These are phyloP conservation scores for Zosterops hypoxanthus DNA, from an alignment of 2,113 vertebrate genomes.

Conservation along the genomic window DNA sequence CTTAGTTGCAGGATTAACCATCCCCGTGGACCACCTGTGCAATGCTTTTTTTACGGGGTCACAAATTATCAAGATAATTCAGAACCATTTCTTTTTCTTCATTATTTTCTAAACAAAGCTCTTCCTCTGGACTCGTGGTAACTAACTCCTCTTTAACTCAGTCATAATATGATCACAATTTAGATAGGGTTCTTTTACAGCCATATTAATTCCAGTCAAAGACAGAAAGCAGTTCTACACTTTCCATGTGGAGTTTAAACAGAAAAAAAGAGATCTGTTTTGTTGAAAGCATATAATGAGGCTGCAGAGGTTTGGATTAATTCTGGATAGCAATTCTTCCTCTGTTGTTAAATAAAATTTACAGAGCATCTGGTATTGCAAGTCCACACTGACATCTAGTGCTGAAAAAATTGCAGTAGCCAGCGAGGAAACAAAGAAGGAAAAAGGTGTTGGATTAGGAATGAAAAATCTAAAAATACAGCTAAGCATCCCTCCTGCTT, in stretches of 20 bases:
- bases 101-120: neutral
- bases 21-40: neutral
- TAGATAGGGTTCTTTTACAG: neutral
- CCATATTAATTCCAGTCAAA: neutral
- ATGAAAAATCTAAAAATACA: neutral
- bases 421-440: conserved; percentile 3
- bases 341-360: neutral
- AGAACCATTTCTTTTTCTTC: neutral
- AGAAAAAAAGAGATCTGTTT: neutral
- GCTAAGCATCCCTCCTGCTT: neutral
- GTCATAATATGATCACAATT: neutral
- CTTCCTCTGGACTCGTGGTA: neutral
- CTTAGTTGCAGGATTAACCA: neutral
- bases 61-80: neutral
- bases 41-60: neutral
- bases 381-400: conserved; percentile 80
- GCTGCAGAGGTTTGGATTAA: neutral
- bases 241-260: neutral
- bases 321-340: neutral
- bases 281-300: neutral
- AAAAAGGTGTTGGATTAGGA: neutral
- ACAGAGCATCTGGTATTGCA: neutral
- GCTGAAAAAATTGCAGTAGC: conserved; percentile 63
- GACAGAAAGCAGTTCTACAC: neutral
- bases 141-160: neutral